These are phyloP conservation scores for Anastrepha ludens DNA, from an alignment of 1,140 invertebrate species.

Conservation along the genomic window DNA sequence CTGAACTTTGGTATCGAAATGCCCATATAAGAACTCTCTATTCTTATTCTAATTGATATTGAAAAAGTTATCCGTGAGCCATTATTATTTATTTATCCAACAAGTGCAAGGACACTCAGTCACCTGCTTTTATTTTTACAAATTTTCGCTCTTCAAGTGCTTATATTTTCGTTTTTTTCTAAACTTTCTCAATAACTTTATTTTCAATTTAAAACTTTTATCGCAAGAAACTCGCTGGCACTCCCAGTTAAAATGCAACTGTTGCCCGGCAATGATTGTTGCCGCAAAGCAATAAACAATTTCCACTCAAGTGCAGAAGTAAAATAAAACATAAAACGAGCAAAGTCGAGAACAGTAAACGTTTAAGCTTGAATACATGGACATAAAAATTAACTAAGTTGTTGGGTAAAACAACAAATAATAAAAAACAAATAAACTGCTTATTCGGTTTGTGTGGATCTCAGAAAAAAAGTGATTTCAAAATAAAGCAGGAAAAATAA, in stretches of 20 bases:
- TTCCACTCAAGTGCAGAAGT: neutral
- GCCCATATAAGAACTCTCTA: too few species aligned
- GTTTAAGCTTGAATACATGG: neutral
- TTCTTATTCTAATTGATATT: too few species aligned
- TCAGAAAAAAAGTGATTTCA: neutral
- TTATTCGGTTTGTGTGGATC: neutral
- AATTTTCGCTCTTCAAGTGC: too few species aligned
- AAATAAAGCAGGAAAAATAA: neutral
- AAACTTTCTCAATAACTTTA: neutral
- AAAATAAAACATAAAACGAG: neutral
- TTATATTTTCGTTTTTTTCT: neutral
- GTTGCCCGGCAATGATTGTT: neutral
- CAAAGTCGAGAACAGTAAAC: neutral
- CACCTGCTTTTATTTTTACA: neutral
- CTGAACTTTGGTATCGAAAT: too few species aligned
- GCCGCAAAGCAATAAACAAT: neutral
- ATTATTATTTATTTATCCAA: too few species aligned
- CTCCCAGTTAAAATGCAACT: neutral
- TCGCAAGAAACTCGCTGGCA: neutral
- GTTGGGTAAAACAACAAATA: neutral
- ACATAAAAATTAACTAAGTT: constrained; percentile 29
- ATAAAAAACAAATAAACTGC: neutral
- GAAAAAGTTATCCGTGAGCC: too few species aligned
- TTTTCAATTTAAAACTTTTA: neutral
- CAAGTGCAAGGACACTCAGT: neutral